These are phyloP conservation scores for Sterrhoptilus dennistouni DNA, from an alignment of 2,113 vertebrate genomes.

Conservation along the genomic window DNA sequence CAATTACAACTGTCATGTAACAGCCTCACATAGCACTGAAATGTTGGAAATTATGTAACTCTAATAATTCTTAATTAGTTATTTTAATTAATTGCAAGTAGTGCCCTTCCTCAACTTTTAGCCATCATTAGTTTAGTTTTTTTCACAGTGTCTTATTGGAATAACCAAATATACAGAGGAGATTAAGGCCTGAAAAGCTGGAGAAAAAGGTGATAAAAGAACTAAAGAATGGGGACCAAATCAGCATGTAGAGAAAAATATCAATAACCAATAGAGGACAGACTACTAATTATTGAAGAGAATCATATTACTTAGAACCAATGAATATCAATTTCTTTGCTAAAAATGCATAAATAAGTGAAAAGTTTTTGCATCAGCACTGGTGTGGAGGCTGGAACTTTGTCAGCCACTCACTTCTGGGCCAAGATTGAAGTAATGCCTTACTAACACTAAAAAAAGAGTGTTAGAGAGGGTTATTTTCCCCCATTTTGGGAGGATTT, in stretches of 20 bases:
- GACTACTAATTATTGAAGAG: neutral
- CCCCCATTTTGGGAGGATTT: neutral
- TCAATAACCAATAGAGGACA: neutral
- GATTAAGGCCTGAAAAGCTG: neutral
- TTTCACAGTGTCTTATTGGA: neutral
- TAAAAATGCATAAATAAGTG: neutral
- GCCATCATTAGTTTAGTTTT: neutral
- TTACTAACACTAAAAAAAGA: neutral
- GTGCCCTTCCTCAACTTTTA: neutral
- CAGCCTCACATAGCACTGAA: accelerated
- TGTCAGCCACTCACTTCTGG: neutral
- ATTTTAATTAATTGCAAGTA: neutral
- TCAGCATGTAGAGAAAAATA: neutral
- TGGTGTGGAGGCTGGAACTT: neutral
- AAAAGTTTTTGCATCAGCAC: neutral
- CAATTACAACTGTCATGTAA: neutral
- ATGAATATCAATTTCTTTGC: neutral
- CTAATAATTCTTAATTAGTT: neutral
- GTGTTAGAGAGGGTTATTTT: neutral
- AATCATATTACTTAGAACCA: neutral
- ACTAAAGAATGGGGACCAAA: neutral
- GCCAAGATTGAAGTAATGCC: neutral
- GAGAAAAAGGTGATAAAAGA: neutral
- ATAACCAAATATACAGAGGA: neutral
- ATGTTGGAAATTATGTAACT: neutral